Base-by-base conservation (phyloP, 92 coral and sea anemone species). In the Desmophyllum pertusum region DNA sequence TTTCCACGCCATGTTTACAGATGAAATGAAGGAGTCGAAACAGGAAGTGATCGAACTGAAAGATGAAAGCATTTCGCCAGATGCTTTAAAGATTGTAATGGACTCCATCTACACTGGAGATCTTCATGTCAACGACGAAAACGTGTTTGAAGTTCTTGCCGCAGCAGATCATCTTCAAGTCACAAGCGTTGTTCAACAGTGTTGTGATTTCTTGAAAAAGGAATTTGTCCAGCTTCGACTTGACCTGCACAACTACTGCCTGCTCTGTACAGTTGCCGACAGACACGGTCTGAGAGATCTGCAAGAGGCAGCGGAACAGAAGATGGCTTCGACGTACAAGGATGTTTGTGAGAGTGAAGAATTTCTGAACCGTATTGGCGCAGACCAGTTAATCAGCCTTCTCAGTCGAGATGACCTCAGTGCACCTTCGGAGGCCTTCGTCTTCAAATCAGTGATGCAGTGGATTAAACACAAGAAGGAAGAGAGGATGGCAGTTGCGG, bases 271-370 rank as follows among this genome's bases (percentile, higher is more conserved):
- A 2, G 1, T 73, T 43, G 77, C 77, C 19, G 37, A 73, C 10
- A 7, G 31, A 19, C 80, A 76, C 29, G 48, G 80, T 4, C 46
- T 76, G 46, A 33, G 14, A 9, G 35, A 51, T 41, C 67, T 76
- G 33, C 46, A 52, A 36, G 80, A 76, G 18, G 67, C 80, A 15
- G 39, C 67, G 11, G 45, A 76, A 40, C 7, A 59, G 10, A 76
- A 76, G 35, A 52, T 76, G 80, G 80, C 80, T 14, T 76, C 66
- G 0, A 75, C 9, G 79, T 90, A 81, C 64, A 84, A 75, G 88
- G 93, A 86, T 14, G 21, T 90, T 50, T 87, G 85, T 75, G 85
- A 70, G n/a, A 81, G 76, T 43, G 86, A 83, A 33, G 91, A 90
- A 65, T 80, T 90, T 35, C 40, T 90, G 52, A n/a, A 51, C 7